Evolutionary conservation across 2,888 invertebrate species (phyloP).

Genomic region (Thymelicus sylvestris): DNA sequence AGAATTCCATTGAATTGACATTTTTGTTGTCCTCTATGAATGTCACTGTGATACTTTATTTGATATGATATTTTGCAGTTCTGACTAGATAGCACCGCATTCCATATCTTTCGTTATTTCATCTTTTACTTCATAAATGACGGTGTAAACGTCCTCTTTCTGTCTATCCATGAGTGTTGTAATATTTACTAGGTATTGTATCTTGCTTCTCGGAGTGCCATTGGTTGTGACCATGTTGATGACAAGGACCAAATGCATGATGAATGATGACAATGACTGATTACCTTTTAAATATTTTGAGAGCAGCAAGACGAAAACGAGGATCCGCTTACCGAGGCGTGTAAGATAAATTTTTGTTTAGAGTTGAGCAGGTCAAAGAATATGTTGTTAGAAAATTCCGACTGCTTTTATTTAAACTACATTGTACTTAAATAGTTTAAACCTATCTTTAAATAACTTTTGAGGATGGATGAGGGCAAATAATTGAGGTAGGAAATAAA

Average conservation of each 20-base stretch:
- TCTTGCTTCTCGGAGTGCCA: not conserved
- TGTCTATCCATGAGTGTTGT: not conserved
- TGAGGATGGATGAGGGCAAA: not conserved
- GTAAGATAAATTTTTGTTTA: no score
- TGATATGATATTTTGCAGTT: not conserved
- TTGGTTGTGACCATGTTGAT: not conserved
- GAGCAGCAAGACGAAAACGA: no score
- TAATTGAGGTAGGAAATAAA: not conserved
- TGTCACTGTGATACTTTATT: constrained; percentile 41
- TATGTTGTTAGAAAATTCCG: not conserved
- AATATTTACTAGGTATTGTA: not conserved
- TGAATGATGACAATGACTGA: not conserved
- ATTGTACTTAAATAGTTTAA: no score
- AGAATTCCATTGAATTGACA: constrained; percentile 68
- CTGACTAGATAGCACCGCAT: not conserved
- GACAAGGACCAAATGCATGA: not conserved
- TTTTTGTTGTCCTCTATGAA: constrained; percentile 50
- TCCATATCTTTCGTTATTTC: not conserved
- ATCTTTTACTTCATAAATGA: not conserved
- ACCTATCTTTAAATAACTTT: no score
- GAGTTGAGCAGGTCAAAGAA: not conserved
- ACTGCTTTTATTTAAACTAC: not conserved
- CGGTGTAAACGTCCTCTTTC: not conserved
- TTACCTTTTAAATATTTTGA: not conserved
- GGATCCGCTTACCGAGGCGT: no score